Percentiles rank a stretch among this genome's conserved stretches.
phyloP scores from a whole-genome alignment of 2,888 invertebrate genomes.

The Papilio demoleus region DNA sequence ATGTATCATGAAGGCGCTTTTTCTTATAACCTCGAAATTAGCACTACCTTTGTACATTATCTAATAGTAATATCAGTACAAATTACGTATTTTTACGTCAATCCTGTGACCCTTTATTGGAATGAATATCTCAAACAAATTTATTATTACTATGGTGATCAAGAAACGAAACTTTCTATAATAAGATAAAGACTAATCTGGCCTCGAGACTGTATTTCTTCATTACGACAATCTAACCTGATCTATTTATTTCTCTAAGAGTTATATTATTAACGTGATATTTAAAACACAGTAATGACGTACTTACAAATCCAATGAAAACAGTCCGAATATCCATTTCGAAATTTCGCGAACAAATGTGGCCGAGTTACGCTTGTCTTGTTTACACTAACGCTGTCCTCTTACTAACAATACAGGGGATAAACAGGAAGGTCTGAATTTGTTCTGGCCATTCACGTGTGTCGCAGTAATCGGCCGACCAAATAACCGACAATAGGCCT shows the following conservation, averaged over 20 bases:
- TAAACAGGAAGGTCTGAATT: conserved; percentile 69
- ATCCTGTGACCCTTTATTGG: background rate
- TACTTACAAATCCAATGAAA: conserved; percentile 35
- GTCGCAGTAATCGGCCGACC: conserved; percentile 53
- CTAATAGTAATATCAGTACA: background rate
- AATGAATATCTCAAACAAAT: background rate
- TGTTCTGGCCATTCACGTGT: conserved; percentile 61
- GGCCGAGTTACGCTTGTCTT: conserved; percentile 45
- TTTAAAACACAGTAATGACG: conserved; percentile 1
- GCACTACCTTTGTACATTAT: background rate
- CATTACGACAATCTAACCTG: background rate
- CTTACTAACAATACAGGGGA: conserved; percentile 62
- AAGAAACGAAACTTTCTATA: too few species aligned
- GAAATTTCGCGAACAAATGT: conserved; percentile 23
- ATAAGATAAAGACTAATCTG: background rate
- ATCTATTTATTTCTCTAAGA: background rate
- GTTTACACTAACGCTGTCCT: conserved; percentile 53
- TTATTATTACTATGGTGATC: background rate
- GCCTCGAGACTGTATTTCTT: background rate
- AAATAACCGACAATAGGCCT: conserved; percentile 53
- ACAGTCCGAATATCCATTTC: conserved; percentile 61
- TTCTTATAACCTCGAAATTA: background rate
- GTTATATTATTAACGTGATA: background rate
- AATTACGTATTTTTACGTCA: background rate
- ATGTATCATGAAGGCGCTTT: background rate